Evolutionary conservation across 1,140 invertebrate genomes (phyloP).

Genomic region (Drosophila aff.): DNA sequence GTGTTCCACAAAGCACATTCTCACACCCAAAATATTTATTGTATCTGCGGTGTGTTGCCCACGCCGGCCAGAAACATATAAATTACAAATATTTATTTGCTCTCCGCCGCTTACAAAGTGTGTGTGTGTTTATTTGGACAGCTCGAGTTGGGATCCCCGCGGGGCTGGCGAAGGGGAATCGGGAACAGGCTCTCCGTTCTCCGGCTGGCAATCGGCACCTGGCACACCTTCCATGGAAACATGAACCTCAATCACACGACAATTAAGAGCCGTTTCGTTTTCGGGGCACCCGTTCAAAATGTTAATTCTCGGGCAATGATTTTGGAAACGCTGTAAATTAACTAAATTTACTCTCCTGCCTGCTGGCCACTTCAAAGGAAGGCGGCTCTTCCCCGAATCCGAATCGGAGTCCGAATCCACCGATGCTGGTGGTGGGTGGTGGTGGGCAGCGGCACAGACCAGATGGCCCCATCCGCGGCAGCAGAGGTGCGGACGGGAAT

Average conservation of each 20-base stretch:
- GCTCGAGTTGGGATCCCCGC: conserved; percentile 39
- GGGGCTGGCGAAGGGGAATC: conserved; percentile 34
- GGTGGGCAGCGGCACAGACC: conserved; percentile 35
- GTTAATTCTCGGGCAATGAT: conserved; percentile 28
- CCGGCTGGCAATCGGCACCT: conserved; percentile 49
- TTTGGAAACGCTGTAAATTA: conserved; percentile 59
- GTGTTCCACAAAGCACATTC: conserved; percentile 58
- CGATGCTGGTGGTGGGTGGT: conserved; percentile 13
- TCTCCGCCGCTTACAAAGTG: conserved; percentile 77
- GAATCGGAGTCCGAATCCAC: conserved; percentile 12
- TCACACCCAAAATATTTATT: conserved; percentile 73
- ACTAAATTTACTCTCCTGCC: conserved; percentile 43
- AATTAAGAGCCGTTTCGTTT: conserved; percentile 50
- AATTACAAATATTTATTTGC: conserved; percentile 81
- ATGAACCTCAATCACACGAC: conserved; percentile 37
- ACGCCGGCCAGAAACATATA: conserved; percentile 70
- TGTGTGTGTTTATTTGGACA: conserved; percentile 80
- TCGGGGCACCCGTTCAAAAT: conserved; percentile 41
- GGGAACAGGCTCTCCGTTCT: conserved; percentile 31
- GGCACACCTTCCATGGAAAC: conserved; percentile 38
- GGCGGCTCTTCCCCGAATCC: conserved; percentile 40
- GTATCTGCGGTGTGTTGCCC: conserved; percentile 67
- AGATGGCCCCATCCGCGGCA: conserved; percentile 57
- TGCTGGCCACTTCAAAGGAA: conserved; percentile 63
- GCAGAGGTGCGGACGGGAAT: conserved; percentile 46